Evolutionary conservation across 2,888 invertebrate genomes (phyloP), one percentile per base, ranked within the genome.

Genomic region (Caradrina kadenii): DNA sequence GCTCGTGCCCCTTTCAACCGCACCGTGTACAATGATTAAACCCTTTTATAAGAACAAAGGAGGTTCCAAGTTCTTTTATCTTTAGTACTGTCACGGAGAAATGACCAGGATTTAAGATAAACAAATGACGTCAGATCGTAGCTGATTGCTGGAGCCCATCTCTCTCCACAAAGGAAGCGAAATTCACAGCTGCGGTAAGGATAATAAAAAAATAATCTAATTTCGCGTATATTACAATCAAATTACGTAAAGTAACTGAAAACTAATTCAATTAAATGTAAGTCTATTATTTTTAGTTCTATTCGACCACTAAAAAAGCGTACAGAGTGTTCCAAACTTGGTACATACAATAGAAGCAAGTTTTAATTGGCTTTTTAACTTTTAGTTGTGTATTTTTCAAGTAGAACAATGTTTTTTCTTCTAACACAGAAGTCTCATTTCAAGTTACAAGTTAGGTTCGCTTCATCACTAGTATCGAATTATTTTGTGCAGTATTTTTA

Each of bases 311-410:
- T 62, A 69, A 66, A 69, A 59, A 75, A 65, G 64, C 63, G 31
- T 62, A 67, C 55, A 76, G 74, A 79, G 74, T 72, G 74, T 81
- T 76, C 63, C 65, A 54, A 82, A 83, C 79, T 83, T 74, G 6
- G 59, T 71, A 80, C 80, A 84, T 71, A 80, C 80, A 84, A 83
- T 81, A 77, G 81, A 71, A 82, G 81, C 75, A 80, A 81, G 68
- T 87, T 87, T 87, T 87, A 87, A 87, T 87, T 87, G 85, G 76
- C 54, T 83, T 86, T 83, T 84, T 78, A 86, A 86, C 82, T 83
- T 86, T 84, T 69, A 80, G 80, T 69, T 67, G 66, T 69, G 56
- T 74, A 69, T 83, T 82, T 80, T 79, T 81, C 60, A 63, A 80
- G 62, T 70, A 66, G 68, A 69, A 45, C 66, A 54, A 21, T 74